Conservation (phyloP, 1,140 invertebrate genomes). For the Adelges cooleyi region DNA sequence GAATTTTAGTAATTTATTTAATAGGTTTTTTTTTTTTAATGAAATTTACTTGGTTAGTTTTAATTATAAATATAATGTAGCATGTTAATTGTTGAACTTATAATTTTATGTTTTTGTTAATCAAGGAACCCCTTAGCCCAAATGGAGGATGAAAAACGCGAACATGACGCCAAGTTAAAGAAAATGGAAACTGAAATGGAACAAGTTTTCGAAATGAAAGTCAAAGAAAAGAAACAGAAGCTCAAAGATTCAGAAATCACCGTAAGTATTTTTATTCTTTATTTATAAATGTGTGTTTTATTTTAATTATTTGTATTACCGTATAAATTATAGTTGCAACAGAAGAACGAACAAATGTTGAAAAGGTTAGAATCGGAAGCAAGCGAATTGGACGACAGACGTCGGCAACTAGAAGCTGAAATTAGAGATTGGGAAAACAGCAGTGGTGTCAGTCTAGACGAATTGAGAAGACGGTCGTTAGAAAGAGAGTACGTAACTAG, state of each 20-base stretch:
- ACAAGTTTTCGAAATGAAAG: slow-evolving; percentile 77
- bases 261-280: slow-evolving; percentile 40
- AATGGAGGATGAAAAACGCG: slow-evolving; percentile 94
- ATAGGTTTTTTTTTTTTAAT: neutral
- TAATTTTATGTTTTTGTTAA: neutral
- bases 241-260: slow-evolving; percentile 85
- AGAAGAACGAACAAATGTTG: slow-evolving; percentile 56
- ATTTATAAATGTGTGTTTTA: neutral
- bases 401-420: slow-evolving; percentile 74
- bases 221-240: slow-evolving; percentile 85
- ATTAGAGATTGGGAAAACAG: slow-evolving; percentile 77
- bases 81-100: too few species aligned
- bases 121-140: slow-evolving; percentile 87
- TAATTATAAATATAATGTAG: too few species aligned
- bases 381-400: slow-evolving; percentile 80
- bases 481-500: slow-evolving; percentile 78
- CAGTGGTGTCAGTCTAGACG: slow-evolving; percentile 77
- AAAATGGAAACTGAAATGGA: slow-evolving; percentile 95
- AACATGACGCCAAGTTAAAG: slow-evolving; percentile 91
- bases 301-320: neutral
- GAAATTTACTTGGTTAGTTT: neutral
- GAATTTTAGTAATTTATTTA: slow-evolving; percentile 8
- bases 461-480: slow-evolving; percentile 65
- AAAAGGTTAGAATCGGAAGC: slow-evolving; percentile 72
- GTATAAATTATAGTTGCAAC: slow-evolving; percentile 44